A percentile compares a stretch with the other conserved stretches of the same genome.
These are phyloP conservation scores for Globodera ellingtonae DNA, from an alignment of 1,140 invertebrate species.

Conservation along the genomic window DNA sequence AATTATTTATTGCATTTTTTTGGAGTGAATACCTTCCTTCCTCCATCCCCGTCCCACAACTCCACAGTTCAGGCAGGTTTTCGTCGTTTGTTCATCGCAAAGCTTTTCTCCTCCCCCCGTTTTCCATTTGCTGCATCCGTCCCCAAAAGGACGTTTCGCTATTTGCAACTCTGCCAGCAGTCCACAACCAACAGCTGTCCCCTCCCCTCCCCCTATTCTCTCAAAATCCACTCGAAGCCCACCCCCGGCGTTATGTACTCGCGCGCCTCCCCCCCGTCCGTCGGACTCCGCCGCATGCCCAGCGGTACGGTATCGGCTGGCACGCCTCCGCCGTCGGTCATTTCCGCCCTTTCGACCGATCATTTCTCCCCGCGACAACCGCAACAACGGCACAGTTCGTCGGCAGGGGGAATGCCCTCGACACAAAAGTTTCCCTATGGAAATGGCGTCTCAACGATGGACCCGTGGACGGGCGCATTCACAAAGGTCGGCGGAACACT, in stretches of 20 bases:
- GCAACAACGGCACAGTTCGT: neutral
- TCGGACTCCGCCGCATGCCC: neutral
- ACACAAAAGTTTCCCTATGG: neutral
- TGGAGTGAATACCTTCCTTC: too few species aligned
- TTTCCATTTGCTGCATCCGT: neutral
- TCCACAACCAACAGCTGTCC: neutral
- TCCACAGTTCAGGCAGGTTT: neutral
- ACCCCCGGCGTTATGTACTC: neutral
- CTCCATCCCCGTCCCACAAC: too few species aligned
- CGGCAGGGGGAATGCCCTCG: neutral
- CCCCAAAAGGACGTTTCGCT: neutral
- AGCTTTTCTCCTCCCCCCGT: neutral
- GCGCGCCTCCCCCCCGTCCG: too few species aligned
- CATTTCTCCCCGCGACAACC: neutral
- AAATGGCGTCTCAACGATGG: neutral
- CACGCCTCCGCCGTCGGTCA: neutral
- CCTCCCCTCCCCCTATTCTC: too few species aligned
- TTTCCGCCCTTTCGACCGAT: neutral
- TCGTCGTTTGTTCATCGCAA: neutral
- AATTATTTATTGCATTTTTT: neutral
- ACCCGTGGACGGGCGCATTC: neutral
- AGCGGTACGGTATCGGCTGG: neutral
- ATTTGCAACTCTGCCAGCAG: neutral
- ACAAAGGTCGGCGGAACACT: neutral
- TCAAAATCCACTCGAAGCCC: neutral